These are phyloP conservation scores for Antennarius striatus DNA, from an alignment of 2,113 vertebrate species.

Conservation along the genomic window DNA sequence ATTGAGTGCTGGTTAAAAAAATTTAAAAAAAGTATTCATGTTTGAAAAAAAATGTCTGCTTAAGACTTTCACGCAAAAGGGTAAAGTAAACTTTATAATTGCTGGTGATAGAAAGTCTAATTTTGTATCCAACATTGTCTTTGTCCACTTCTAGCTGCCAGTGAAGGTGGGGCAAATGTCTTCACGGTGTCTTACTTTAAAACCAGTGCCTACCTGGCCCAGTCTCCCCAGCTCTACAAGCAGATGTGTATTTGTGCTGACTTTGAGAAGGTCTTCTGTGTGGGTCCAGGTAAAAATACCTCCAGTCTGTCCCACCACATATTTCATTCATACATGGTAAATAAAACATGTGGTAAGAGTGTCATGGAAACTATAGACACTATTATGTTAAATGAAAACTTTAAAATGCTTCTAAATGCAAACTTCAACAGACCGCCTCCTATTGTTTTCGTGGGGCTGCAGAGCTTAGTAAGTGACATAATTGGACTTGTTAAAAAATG, in stretches of 20 bases:
- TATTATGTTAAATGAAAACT: constrained; percentile 24
- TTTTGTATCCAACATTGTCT: constrained; percentile 13
- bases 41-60: no score
- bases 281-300: constrained; percentile 90
- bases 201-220: constrained; percentile 96
- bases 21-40: no score
- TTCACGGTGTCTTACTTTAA: constrained; percentile 99
- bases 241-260: constrained; percentile 99
- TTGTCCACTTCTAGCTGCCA: constrained; percentile 86
- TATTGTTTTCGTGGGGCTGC: constrained; percentile 27
- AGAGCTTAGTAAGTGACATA: constrained; percentile 32
- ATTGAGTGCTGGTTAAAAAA: no score
- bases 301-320: constrained; percentile 2
- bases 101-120: not conserved
- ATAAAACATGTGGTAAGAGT: constrained; percentile 18
- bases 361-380: constrained; percentile 20
- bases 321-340: not conserved
- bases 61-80: no score
- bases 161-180: constrained; percentile 97
- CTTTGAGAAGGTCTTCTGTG: constrained; percentile 98
- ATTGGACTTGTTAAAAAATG: constrained; percentile 48
- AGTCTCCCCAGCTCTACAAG: constrained; percentile 98
- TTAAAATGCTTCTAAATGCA: constrained; percentile 42
- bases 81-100: not conserved
- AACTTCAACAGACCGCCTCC: constrained; percentile 41